Base-by-base conservation (phyloP, 2,113 vertebrate genomes). In the Burhinus oedicnemus region DNA sequence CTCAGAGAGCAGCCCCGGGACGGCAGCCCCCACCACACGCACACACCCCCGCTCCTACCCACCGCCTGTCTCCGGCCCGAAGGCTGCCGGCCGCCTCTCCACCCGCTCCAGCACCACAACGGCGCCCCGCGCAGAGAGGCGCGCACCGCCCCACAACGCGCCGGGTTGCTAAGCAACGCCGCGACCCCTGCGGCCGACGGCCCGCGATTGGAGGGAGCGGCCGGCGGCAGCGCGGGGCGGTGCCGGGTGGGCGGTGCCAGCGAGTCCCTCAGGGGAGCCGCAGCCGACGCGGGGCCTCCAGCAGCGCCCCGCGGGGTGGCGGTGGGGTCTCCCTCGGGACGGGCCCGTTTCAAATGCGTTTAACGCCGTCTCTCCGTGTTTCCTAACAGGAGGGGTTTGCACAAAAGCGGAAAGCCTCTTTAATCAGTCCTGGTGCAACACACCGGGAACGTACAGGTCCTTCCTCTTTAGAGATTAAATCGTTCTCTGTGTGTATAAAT, bases 361-460 rank as follows among this genome's bases (percentile, higher is more conserved):
- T 3, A 40, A 9, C 10, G 27, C 6, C 11, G 2, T 15, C 8
- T 10, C 19, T 38, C 8, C 21, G 3, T 2, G 19, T 8, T 71
- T 18, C 12, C 36, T 11, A 15, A 3, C 8, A 7, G 38, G 12
- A 13, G 21, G 40, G 21, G 7, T 8, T 18, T 27, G 40, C 8
- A 3, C 12, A 25, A 16, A 27, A 21, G 4, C 8, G 23, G 11
- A 12, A 38, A 17, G 1, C 11, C 3, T 8, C 62, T 19, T 32
- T 13, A 9, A 11, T 6, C 20, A 8, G 52, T 11, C 6, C 29
- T 12, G 14, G 1, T 10, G 44, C 27, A 4, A 11, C 5, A 4
- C 9, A 0, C 11, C 10, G 25, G 21, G 21, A 32, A 12, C 6
- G 26, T 5, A 9, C 47, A 4, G 17, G 5, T 5, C 17, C 29